Percentiles rank a stretch among this genome's conserved stretches.
These are phyloP conservation scores for Panthera tigris DNA, from an alignment of 2,113 vertebrate genomes.

Conservation along the genomic window DNA sequence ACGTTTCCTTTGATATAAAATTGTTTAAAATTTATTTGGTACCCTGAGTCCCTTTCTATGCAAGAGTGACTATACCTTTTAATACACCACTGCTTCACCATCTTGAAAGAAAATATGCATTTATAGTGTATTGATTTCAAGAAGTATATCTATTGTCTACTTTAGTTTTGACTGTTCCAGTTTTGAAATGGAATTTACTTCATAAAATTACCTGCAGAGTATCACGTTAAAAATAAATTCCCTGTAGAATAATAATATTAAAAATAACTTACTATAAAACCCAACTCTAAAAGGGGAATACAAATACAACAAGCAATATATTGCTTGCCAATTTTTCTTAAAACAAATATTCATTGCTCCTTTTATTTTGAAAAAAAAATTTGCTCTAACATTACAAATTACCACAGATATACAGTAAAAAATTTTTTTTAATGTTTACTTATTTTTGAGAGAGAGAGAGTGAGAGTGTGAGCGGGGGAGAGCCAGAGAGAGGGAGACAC, in stretches of 20 bases:
- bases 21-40: background rate
- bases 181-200: conserved; percentile 7
- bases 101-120: background rate
- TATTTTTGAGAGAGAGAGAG: too few relatives aligned
- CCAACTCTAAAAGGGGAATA: background rate
- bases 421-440: too few relatives aligned
- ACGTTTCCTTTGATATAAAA: background rate
- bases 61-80: background rate
- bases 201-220: background rate
- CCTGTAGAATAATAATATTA: background rate
- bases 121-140: conserved; percentile 12
- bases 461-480: too few relatives aligned
- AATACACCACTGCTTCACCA: background rate
- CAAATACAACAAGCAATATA: background rate
- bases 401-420: background rate
- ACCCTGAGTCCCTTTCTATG: background rate
- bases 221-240: conserved; percentile 16
- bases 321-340: background rate
- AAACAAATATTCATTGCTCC: background rate
- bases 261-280: conserved; percentile 7
- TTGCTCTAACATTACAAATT: background rate
- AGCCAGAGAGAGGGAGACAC: too few relatives aligned
- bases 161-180: background rate
- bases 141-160: background rate
- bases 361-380: background rate